Evolutionary conservation across 2,888 invertebrate species (phyloP).

Genomic region (Scaptomyza reducta): DNA sequence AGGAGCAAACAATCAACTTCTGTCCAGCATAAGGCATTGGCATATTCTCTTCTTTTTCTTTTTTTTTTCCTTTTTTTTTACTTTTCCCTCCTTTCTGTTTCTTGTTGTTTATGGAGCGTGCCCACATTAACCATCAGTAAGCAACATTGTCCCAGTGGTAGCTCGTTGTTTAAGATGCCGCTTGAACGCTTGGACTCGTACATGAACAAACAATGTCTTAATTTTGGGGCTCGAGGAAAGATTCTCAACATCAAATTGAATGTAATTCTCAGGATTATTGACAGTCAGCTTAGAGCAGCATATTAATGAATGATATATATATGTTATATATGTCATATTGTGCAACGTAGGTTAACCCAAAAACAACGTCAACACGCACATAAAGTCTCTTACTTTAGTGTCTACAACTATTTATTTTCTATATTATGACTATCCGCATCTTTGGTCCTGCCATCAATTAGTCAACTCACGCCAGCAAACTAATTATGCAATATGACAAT

Average conservation of each 20-base stretch:
- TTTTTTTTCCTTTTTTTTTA: slow-evolving; percentile 20
- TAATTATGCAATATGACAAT: slow-evolving; percentile 54
- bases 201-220: slow-evolving; percentile 27
- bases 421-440: background rate
- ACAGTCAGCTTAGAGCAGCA: slow-evolving; percentile 7
- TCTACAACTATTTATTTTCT: background rate
- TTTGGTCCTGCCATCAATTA: slow-evolving; percentile 39
- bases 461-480: slow-evolving; percentile 41
- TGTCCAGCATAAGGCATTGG: slow-evolving; percentile 60
- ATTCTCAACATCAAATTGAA: slow-evolving; percentile 16
- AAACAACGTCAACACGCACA: too few species aligned
- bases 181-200: slow-evolving; percentile 4
- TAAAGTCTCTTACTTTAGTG: background rate
- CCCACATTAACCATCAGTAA: slow-evolving; percentile 39
- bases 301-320: background rate
- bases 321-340: background rate
- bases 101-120: slow-evolving; percentile 10
- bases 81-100: background rate
- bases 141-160: slow-evolving; percentile 8
- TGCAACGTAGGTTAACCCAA: background rate
- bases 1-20: slow-evolving; percentile 73
- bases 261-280: slow-evolving; percentile 18
- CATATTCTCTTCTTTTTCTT: slow-evolving; percentile 19
- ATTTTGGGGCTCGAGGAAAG: slow-evolving; percentile 14
- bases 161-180: slow-evolving; percentile 9